A percentile compares a stretch with the other conserved stretches of the same genome.
Evolutionary conservation across 2,888 invertebrate species (phyloP).

Genomic region (Reticulitermes lucifugus): DNA sequence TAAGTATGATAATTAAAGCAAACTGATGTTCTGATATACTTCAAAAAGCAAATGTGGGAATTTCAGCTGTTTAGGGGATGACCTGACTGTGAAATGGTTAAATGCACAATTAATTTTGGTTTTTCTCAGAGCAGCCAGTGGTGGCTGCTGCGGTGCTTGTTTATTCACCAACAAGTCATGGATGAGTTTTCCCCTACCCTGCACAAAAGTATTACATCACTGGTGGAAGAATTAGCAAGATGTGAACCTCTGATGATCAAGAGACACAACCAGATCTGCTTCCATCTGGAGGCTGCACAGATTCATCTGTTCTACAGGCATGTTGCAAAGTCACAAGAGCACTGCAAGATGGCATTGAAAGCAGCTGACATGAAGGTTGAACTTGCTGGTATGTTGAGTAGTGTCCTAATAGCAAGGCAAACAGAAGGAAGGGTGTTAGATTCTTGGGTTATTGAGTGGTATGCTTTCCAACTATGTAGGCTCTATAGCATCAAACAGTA

Average conservation of each 20-base stretch:
- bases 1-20: too few species aligned
- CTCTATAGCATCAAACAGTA: too few species aligned
- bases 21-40: too few species aligned
- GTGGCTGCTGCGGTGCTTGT: constrained; percentile 82
- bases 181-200: constrained; percentile 81
- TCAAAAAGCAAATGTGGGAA: too few species aligned
- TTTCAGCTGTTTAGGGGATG: too few species aligned
- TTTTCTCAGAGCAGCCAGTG: constrained; percentile 65
- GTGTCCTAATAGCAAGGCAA: too few species aligned
- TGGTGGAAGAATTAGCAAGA: constrained; percentile 57
- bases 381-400: constrained; percentile 70
- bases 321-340: constrained; percentile 75
- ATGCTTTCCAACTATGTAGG: too few species aligned
- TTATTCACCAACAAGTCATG: constrained; percentile 80
- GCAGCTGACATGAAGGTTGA: constrained; percentile 75
- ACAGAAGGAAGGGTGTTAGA: too few species aligned
- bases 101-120: too few species aligned
- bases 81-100: too few species aligned
- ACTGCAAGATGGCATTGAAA: constrained; percentile 73
- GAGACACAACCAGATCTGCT: constrained; percentile 58
- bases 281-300: constrained; percentile 72
- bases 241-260: constrained; percentile 56
- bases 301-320: constrained; percentile 81
- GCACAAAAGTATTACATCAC: constrained; percentile 69
- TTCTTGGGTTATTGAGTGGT: too few species aligned